These are phyloP conservation scores for Hydrotaea cyrtoneurina DNA, from an alignment of 2,888 invertebrate genomes.

Conservation along the genomic window DNA sequence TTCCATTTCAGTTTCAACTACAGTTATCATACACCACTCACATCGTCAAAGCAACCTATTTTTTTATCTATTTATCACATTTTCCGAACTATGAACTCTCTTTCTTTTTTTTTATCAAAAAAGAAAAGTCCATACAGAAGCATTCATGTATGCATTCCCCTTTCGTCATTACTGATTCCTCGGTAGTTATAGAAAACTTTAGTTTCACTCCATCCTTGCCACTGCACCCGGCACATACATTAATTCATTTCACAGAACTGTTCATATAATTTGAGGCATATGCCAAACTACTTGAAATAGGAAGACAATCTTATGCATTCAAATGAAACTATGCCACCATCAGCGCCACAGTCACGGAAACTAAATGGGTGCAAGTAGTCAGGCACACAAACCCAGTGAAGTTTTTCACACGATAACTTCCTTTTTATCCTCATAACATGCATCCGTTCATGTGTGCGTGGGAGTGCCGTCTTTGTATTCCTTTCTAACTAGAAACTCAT, in stretches of 20 bases:
- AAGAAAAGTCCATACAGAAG: background rate
- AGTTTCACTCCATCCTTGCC: background rate
- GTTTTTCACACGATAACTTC: slow-evolving; percentile 53
- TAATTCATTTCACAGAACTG: background rate
- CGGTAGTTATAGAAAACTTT: background rate
- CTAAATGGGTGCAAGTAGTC: slow-evolving; percentile 26
- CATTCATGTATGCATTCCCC: background rate
- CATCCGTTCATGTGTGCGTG: too few species aligned
- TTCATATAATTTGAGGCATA: background rate
- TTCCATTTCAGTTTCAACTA: too few species aligned
- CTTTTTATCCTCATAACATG: background rate
- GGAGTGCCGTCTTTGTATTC: too few species aligned
- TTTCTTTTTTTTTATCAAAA: background rate
- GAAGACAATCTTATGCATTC: background rate
- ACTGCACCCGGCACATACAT: background rate
- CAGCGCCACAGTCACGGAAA: background rate
- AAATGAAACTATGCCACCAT: background rate
- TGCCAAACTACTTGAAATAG: slow-evolving; percentile 6
- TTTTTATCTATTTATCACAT: slow-evolving; percentile 15
- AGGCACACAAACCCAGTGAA: slow-evolving; percentile 38
- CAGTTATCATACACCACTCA: too few species aligned
- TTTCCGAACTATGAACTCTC: background rate
- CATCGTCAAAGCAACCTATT: background rate
- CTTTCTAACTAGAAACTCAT: too few species aligned
- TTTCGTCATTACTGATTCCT: too few species aligned